Evolutionary conservation across 2,797 vertebrate genomes (phyloP).

Genomic region (Tokudaia tokunoshimensis): DNA sequence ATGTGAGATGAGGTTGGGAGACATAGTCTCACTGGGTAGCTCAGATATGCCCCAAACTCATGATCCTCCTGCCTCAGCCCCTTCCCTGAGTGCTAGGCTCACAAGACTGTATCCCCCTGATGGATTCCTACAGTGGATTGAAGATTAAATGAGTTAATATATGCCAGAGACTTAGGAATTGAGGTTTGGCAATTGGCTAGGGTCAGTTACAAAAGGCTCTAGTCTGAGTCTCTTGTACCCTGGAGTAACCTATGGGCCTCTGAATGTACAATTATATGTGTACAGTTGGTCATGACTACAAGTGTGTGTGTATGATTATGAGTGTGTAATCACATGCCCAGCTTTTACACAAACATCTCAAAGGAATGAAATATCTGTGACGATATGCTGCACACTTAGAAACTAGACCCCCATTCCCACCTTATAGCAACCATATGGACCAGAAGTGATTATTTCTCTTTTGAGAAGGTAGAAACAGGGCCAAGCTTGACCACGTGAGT

Average conservation of each 20-base stretch:
- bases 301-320: neutral
- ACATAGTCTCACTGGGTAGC: neutral
- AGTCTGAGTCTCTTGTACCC: neutral
- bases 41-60: neutral
- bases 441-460: neutral
- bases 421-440: neutral
- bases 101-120: neutral
- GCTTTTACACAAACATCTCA: neutral
- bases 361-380: neutral
- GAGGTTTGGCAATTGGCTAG: neutral
- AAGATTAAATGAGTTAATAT: conserved; percentile 40
- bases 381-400: neutral
- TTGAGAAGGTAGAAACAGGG: neutral
- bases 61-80: neutral
- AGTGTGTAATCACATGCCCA: neutral
- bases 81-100: neutral
- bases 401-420: neutral
- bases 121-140: neutral
- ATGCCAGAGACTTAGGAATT: neutral
- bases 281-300: neutral
- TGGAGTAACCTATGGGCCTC: neutral
- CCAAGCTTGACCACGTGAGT: neutral
- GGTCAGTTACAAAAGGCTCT: neutral
- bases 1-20: no score
- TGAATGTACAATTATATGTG: neutral